Percentiles rank a stretch among this genome's conserved stretches.
Evolutionary conservation across 1,140 invertebrate genomes (phyloP).

Genomic region (Globodera rostochiensis): DNA sequence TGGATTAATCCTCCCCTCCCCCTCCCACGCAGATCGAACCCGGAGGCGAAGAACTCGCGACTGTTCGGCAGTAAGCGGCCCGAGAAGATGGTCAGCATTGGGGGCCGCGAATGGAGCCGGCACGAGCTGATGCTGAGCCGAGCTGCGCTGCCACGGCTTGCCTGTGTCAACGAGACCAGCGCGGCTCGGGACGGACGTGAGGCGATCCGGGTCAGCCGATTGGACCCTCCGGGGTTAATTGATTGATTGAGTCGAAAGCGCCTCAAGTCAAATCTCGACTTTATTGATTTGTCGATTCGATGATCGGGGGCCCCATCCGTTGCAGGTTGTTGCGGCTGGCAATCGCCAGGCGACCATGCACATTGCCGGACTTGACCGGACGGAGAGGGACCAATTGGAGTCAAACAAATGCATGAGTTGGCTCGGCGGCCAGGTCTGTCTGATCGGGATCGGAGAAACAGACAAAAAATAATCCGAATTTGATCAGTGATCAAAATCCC

Average conservation of each 20-base stretch:
- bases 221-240: not conserved
- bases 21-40: slow-evolving; percentile 20
- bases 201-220: slow-evolving; percentile 4
- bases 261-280: not conserved
- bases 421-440: slow-evolving; percentile 43
- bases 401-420: slow-evolving; percentile 48
- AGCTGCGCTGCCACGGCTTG: slow-evolving; percentile 43
- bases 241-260: not conserved
- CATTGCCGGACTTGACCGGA: slow-evolving; percentile 43
- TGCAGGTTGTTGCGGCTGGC: slow-evolving; percentile 25
- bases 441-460: not conserved
- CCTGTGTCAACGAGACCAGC: slow-evolving; percentile 35
- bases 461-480: no score
- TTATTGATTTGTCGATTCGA: no score
- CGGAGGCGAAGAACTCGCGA: slow-evolving; percentile 45
- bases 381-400: slow-evolving; percentile 45
- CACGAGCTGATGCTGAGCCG: slow-evolving; percentile 31
- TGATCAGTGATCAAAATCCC: not conserved
- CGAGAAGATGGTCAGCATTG: slow-evolving; percentile 29
- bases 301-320: not conserved
- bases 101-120: slow-evolving; percentile 38
- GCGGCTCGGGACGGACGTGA: slow-evolving; percentile 34
- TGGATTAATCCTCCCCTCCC: not conserved
- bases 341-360: slow-evolving; percentile 39
- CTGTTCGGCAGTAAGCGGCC: slow-evolving; percentile 33